Evolutionary conservation across 2,113 vertebrate genomes (phyloP), one percentile per base, ranked within the genome.

Genomic region (Hyaena hyaena): DNA sequence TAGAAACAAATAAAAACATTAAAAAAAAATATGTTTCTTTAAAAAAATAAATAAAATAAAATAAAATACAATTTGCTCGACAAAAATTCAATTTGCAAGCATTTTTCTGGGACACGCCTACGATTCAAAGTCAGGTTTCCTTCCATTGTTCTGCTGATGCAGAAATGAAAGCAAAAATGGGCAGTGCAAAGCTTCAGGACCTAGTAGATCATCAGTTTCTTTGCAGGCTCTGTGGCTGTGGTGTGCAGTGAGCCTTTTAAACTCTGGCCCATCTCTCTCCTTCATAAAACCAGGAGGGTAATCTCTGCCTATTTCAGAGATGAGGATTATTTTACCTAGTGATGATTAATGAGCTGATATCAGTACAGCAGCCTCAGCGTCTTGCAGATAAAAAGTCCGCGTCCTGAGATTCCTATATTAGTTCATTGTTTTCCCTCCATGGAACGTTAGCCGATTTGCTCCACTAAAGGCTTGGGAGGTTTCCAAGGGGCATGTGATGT

Each of bases 241-340:
- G 83, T 48, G 90, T 96, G 85, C 9, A 8, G 61, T n/a, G 83
- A 96, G 83, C 17, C 65, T 10, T 95, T 96, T 69, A 86, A 77
- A 94, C 81, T 95, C 68, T 33, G 39, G 69, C 96, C 88, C 23
- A 83, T 74, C 93, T 23, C 31, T 15, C 77, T 95, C 93, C 96
- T 96, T 97, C 96, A 96, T 84, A 95, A 97, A 97, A 96, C 69
- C 80, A 83, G 90, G 79, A 96, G 87, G 92, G 95, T 82, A 90
- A 97, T 74, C 73, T 95, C 65, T 90, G 92, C 74, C 87, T 93
- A 45, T 83, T 90, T 97, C 71, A 68, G 82, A 92, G 90, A 96
- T 88, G 92, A 87, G 87, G 92, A 96, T 98, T 93, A 97, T 96
- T 97, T 96, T 97, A 93, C 89, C 95, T 58, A 77, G 90, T 79